Conservation (phyloP, 2,797 vertebrate genomes). For the Microhierax caerulescens region DNA sequence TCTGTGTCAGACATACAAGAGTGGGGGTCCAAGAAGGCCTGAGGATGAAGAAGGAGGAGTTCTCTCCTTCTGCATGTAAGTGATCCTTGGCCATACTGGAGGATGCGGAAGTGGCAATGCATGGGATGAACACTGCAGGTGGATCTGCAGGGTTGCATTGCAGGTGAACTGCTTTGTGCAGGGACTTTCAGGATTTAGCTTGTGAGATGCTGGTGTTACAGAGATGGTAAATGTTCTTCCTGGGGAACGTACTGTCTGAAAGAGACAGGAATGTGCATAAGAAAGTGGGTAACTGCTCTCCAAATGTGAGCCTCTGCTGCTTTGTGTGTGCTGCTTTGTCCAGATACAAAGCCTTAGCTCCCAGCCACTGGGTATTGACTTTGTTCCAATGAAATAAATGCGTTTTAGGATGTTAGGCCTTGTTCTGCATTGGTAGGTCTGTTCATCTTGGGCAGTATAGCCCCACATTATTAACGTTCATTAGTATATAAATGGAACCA, state of each 20-base stretch:
- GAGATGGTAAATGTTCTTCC: neutral
- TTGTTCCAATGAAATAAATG: neutral
- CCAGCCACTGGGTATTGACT: neutral
- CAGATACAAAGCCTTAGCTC: neutral
- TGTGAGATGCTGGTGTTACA: neutral
- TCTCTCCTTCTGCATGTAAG: neutral
- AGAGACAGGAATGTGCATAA: neutral
- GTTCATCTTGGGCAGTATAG: neutral
- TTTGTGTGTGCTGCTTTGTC: neutral
- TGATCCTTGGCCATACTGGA: neutral
- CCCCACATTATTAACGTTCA: neutral
- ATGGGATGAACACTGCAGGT: neutral
- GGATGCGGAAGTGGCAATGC: neutral
- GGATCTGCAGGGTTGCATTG: neutral
- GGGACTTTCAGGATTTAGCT: neutral
- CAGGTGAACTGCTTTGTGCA: neutral
- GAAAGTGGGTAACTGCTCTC: neutral
- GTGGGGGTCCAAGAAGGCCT: neutral
- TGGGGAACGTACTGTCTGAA: neutral
- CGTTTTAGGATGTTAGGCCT: neutral
- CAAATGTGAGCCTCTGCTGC: neutral
- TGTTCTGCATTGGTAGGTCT: neutral
- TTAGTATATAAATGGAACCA: neutral
- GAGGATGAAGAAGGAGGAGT: neutral
- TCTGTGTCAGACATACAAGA: neutral